Percentiles rank a stretch among this genome's conserved stretches.
Conservation (phyloP, 2,113 vertebrate genomes). For the Microcebus tavaratra region DNA sequence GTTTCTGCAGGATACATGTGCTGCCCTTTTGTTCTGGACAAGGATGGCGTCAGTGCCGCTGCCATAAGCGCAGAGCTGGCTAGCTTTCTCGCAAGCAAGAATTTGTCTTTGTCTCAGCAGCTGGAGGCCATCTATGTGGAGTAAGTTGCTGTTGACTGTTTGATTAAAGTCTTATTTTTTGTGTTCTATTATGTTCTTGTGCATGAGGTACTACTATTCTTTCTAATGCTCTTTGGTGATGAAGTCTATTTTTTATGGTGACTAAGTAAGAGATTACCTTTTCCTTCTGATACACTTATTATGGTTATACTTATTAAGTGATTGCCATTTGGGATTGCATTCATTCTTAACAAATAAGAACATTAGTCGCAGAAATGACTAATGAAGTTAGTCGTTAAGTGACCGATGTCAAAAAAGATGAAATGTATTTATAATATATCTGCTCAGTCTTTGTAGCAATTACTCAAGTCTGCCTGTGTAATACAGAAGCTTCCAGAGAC, state of each 20-base stretch:
- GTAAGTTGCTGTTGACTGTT: conserved; percentile 85
- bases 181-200: neutral
- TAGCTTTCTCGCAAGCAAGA: conserved; percentile 90
- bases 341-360: neutral
- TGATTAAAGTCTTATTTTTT: neutral
- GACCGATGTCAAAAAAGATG: neutral
- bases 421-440: neutral
- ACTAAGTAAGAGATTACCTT: neutral
- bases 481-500: neutral
- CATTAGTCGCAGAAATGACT: neutral
- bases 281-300: neutral
- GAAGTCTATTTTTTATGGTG: neutral
- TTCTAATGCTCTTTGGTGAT: neutral
- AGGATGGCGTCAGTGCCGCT: conserved; percentile 97
- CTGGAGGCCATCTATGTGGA: conserved; percentile 92
- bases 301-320: neutral
- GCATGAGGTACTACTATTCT: neutral
- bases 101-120: conserved; percentile 90
- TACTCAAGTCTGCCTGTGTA: neutral
- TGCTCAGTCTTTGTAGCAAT: neutral
- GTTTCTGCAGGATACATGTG: conserved; percentile 96
- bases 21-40: conserved; percentile 95
- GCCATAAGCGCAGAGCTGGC: conserved; percentile 94
- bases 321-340: neutral
- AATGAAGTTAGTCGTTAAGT: neutral